Percentiles rank a stretch among this genome's conserved stretches.
Evolutionary conservation across 2,113 vertebrate genomes (phyloP).

Genomic region (Ginglymostoma cirratum): DNA sequence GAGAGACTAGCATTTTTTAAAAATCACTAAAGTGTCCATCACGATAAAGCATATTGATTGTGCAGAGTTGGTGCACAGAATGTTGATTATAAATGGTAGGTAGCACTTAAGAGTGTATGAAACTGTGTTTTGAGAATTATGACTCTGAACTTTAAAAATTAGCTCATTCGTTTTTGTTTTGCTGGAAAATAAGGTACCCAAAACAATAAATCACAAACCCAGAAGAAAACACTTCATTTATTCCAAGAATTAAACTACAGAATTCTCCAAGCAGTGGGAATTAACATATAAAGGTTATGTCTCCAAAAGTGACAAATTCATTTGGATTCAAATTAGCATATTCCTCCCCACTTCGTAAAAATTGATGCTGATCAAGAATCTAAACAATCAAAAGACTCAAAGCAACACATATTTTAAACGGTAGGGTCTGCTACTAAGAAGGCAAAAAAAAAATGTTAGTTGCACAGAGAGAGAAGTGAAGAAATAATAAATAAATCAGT

Average conservation of each 20-base stretch:
- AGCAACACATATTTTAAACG: not conserved
- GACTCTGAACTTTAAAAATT: not conserved
- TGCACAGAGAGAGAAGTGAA: not conserved
- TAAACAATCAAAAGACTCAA: not conserved
- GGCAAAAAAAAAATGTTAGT: not conserved
- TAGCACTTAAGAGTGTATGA: not conserved
- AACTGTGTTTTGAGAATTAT: not conserved
- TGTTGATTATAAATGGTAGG: not conserved
- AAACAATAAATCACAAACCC: not conserved
- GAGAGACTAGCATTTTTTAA: not conserved
- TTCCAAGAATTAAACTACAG: not conserved
- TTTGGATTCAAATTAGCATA: not conserved
- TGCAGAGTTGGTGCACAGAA: not conserved
- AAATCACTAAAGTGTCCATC: not conserved
- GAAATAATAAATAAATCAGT: constrained; percentile 12
- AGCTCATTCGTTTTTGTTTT: not conserved
- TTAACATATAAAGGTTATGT: not conserved
- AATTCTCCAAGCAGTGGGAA: not conserved
- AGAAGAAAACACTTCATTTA: not conserved
- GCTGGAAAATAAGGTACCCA: not conserved
- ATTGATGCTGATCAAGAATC: not conserved
- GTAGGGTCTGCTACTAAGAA: not conserved
- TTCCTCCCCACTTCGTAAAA: not conserved
- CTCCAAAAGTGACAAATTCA: not conserved
- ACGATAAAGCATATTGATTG: not conserved